Base-by-base conservation (phyloP, 2,888 invertebrate species). In the Ganaspis brasiliensis region DNA sequence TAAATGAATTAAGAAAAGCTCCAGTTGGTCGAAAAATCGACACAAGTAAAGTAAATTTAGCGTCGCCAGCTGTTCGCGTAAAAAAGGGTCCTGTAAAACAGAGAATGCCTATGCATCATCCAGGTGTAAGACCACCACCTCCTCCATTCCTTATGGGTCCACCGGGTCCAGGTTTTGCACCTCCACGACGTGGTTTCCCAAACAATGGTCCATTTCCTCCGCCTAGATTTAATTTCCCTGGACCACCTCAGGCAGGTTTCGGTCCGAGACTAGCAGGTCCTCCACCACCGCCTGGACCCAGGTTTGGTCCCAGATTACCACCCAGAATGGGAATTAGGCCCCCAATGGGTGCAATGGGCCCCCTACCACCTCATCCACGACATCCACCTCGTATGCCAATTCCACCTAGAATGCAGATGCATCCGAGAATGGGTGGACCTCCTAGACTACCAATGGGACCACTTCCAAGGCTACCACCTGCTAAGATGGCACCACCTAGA, bases 1-100 rank as follows among this genome's bases (percentile, higher is more conserved):
- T 93, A 74, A 88, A 92, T 14, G 92, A 92, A 82, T 81, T 94
- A 75, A 81, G 81, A 35, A 63, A 61, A 6, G 49, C 75, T 2
- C 74, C 85, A 4, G 56, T 56, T 2, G 81, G 81, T 26, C n/a
- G 82, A 10, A 86, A 85, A 75, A 75, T 88, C 45, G 84, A 88
- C 67, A 82, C 84, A 0, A 83, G 79, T 19, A 83, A 84, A 16
- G 40, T 82, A 37, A 76, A 72, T 37, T 72, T 83, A 61, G n/a
- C 67, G n/a, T n/a, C 40, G 24, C 12, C 35, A 6, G 26, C 10
- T 6, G 2, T 5, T 35, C 72, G 55, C 8, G 24, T 4, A 2
- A 19, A 75, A 21, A 59, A 40, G 45, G 49, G 45, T 0, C 79
- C 75, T 10, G 24, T 74, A 1, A 80, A 80, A 72, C 31, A 14